Evolutionary conservation across 2,797 vertebrate genomes (phyloP), one percentile per base, ranked within the genome.

Genomic region (Gallirallus australis): DNA sequence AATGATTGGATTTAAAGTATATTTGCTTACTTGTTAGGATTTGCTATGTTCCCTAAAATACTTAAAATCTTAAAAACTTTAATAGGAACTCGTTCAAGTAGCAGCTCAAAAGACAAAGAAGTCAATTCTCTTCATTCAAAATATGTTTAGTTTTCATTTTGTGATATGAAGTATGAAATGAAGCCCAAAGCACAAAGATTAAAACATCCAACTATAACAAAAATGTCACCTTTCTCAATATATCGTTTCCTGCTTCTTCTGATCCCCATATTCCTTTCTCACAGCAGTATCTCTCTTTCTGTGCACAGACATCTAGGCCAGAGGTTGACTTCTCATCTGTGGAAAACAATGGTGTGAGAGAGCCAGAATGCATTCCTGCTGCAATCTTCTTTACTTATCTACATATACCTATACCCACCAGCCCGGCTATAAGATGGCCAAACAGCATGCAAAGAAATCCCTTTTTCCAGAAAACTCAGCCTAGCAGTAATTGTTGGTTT

Each of bases 401-500:
- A 28, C 18, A 7, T 24, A 15, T 11, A 59, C 14, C 50, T 60
- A 7, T 18, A 39, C 30, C 10, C 75, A 75, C 23, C 50, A 47
- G 37, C 48, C 19, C 35, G 54, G 56, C 68, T 84, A 33, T 2
- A 37, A n/a, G 59, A 73, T 54, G 50, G 45, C 57, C 85, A 82
- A 79, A 73, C 15, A 52, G 13, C 25, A 24, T 9, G 64, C 45
- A 80, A 64, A 92, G 19, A 82, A 92, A 91, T 85, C 27, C 35
- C 19, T 33, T 87, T 90, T 94, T 93, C 91, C 56, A 65, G 81
- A 90, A 93, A 87, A 80, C 16, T 50, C 81, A 82, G 69, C 37
- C 64, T n/a, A 77, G n/a, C 71, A 69, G 60, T 94, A 96, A 86
- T 93, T 93, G 86, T 70, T 75, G 91, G 75, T 89, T 96, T 95